A percentile compares a stretch with the other conserved stretches of the same genome.
phyloP scores from a whole-genome alignment of 2,113 vertebrate genomes.

The Empidonax traillii region DNA sequence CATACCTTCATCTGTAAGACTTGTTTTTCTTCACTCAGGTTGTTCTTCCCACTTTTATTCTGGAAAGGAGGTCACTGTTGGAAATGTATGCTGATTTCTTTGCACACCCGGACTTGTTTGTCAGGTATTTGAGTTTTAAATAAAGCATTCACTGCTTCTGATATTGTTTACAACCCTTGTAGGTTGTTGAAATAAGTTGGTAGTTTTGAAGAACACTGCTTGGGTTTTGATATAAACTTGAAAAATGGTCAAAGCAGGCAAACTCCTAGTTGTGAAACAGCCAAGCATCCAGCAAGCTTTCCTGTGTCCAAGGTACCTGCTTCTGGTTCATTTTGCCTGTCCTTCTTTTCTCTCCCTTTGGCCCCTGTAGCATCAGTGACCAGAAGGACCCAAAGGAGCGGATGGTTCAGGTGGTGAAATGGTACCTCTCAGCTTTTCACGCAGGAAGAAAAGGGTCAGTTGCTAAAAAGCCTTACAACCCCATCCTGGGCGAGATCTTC shows the following conservation, averaged over 20 bases:
- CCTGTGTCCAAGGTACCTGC: not conserved
- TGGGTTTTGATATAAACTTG: not conserved
- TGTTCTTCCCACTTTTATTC: constrained; percentile 96
- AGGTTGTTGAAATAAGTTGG: not conserved
- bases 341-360: not conserved
- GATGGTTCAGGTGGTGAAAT: constrained; percentile 95
- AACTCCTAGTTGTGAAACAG: not conserved
- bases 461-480: constrained; percentile 99
- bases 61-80: constrained; percentile 94
- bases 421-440: constrained; percentile 99
- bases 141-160: not conserved
- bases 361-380: constrained; percentile 86
- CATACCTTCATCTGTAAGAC: not conserved
- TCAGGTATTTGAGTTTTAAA: constrained; percentile 81
- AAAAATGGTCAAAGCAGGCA: not conserved
- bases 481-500: constrained; percentile 96
- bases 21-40: constrained; percentile 77
- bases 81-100: constrained; percentile 99
- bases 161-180: not conserved
- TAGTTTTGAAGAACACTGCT: not conserved
- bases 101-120: constrained; percentile 97
- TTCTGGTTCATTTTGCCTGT: not conserved
- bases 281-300: not conserved
- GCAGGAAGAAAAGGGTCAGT: constrained; percentile 98
- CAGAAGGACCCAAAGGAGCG: constrained; percentile 90